phyloP scores from a whole-genome alignment of 2,888 invertebrate genomes.

The Drosophila diplacantha region DNA sequence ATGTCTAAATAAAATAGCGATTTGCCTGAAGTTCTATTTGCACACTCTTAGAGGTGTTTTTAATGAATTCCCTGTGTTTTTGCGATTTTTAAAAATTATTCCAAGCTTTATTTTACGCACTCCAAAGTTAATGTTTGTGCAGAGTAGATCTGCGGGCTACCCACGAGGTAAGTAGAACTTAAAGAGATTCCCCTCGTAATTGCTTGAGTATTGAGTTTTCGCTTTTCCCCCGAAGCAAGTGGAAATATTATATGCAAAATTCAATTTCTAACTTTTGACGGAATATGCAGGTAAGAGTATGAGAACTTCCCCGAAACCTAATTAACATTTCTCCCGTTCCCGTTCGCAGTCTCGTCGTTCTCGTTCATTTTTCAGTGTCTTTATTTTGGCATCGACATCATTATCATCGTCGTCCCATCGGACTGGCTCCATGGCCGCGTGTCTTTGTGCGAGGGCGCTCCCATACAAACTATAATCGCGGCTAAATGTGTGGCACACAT shows the following conservation, averaged over 20 bases:
- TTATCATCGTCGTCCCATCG: conserved; percentile 29
- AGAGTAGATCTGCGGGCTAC: not conserved
- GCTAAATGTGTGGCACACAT: conserved; percentile 17
- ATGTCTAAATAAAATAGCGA: not conserved
- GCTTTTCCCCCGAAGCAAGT: conserved; percentile 7
- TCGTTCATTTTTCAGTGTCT: conserved; percentile 24
- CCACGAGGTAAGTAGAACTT: not conserved
- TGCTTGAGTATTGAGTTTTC: conserved; percentile 6
- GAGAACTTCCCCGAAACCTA: conserved; percentile 13
- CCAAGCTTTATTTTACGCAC: not conserved
- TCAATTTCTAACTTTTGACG: conserved; percentile 7
- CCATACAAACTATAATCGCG: conserved; percentile 48
- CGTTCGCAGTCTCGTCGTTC: not conserved
- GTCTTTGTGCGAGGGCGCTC: conserved; percentile 12
- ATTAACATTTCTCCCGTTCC: conserved; percentile 21
- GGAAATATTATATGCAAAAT: conserved; percentile 9
- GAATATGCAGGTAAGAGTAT: conserved; percentile 23
- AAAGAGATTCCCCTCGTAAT: conserved; percentile 1
- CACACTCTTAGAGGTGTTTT: not conserved
- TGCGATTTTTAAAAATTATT: too few species aligned
- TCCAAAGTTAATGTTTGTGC: too few species aligned
- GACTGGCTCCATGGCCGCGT: conserved; percentile 38
- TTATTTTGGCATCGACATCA: conserved; percentile 39
- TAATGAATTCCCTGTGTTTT: not conserved
- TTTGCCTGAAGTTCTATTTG: not conserved